A percentile compares a stretch with the other conserved stretches of the same genome.
phyloP scores from a whole-genome alignment of 2,888 invertebrate genomes.

The Caenorhabditis panamensis region DNA sequence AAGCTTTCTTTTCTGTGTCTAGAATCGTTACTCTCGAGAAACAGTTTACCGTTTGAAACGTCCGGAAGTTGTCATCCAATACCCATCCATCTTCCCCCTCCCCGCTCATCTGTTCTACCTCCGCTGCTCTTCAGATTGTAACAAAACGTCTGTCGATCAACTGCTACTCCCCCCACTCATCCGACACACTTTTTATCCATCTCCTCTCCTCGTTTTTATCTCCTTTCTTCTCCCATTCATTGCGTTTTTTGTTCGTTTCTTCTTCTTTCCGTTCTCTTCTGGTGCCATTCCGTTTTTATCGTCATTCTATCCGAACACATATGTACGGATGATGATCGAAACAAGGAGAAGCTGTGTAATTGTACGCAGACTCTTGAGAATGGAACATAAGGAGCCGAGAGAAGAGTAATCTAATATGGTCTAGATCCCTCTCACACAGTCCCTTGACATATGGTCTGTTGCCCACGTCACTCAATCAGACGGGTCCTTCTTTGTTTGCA shows the following conservation, averaged over 20 bases:
- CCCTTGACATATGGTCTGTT: background rate
- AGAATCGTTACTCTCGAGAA: background rate
- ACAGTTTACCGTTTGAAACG: background rate
- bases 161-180: slow-evolving; percentile 1
- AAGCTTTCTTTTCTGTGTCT: background rate
- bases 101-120: slow-evolving; percentile 3
- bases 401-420: background rate
- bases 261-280: background rate
- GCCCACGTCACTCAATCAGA: slow-evolving; percentile 16
- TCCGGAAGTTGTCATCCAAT: slow-evolving; percentile 8
- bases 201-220: background rate
- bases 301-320: background rate
- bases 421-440: background rate
- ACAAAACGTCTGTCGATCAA: slow-evolving; percentile 21
- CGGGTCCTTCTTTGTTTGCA: slow-evolving; percentile 6
- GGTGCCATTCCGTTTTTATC: slow-evolving; percentile 4
- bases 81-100: background rate
- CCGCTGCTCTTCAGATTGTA: slow-evolving; percentile 8
- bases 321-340: background rate
- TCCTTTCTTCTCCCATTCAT: slow-evolving; percentile 2
- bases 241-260: slow-evolving; percentile 11
- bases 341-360: slow-evolving; percentile 5
- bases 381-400: background rate
- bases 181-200: slow-evolving; percentile 12
- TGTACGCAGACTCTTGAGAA: slow-evolving; percentile 12